These are phyloP conservation scores for Synergus umbraculus DNA, from an alignment of 2,888 invertebrate species.

Conservation along the genomic window DNA sequence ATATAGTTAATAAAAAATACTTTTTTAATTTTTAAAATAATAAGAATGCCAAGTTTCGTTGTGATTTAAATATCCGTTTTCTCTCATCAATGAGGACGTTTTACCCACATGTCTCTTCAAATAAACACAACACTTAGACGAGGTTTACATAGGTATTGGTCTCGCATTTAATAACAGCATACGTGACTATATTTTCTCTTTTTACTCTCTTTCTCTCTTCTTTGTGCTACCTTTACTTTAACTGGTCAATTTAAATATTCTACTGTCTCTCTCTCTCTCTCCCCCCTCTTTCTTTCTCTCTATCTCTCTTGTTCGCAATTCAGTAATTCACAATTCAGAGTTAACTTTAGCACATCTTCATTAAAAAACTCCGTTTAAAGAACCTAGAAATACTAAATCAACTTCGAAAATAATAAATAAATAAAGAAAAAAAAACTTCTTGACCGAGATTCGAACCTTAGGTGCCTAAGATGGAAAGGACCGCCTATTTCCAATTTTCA, in stretches of 20 bases:
- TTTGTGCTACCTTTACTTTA: too few relatives aligned
- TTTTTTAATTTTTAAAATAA: not conserved
- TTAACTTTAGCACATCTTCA: not conserved
- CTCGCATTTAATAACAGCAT: not conserved
- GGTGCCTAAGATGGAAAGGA: not conserved
- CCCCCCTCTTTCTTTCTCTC: not conserved
- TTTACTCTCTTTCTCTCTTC: not conserved
- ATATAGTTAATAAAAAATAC: too few relatives aligned
- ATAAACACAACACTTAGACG: not conserved
- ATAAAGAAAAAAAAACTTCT: not conserved
- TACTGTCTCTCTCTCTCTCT: too few relatives aligned
- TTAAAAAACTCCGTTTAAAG: too few relatives aligned
- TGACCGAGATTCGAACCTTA: not conserved
- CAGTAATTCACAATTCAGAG: not conserved
- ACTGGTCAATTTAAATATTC: too few relatives aligned
- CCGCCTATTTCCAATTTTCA: not conserved
- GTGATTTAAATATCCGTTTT: slow-evolving; percentile 14
- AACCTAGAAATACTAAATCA: too few relatives aligned
- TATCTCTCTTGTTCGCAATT: too few relatives aligned
- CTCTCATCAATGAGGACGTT: slow-evolving; percentile 23
- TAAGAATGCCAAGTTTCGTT: slow-evolving; percentile 11
- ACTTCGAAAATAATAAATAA: not conserved
- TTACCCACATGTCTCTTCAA: slow-evolving; percentile 29
- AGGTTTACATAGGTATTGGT: not conserved
- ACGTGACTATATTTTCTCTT: not conserved